Base-by-base conservation (phyloP, 2,888 invertebrate genomes). In the Cremastinae sp. region DNA sequence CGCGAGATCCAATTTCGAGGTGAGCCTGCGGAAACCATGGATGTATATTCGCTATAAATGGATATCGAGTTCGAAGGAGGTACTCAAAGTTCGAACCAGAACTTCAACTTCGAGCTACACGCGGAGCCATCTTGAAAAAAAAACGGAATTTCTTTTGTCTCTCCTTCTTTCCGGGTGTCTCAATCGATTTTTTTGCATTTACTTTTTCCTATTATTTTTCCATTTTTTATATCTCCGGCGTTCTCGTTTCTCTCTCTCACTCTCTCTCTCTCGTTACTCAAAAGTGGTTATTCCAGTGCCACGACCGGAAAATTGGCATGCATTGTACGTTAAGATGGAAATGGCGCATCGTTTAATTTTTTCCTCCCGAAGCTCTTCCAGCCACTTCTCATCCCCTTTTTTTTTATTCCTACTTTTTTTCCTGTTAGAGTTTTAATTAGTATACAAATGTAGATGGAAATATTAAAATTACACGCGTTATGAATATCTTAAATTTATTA, bases 61-160 rank as follows among this genome's bases (percentile, higher is more conserved):
- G 79, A 80, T 80, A 81, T 78, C 78, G 79, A 78, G 80, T 78
- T 78, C 61, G 70, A 80, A 82, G 79, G 81, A 79, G 81, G 65
- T 61, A 75, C 81, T 82, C 72, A 58, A 81, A 83, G 78, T 82
- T 80, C 59, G 74, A 73, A 75, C 54, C 71, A 64, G 64, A 64
- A 61, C 38, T 36, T 9, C 43, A 22, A 59, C 58, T 56, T 34
- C 49, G 20, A 43, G 43, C 36, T 43, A 54, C 54, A 51, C 12
- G 43, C 45, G 28, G n/a, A n/a, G 34, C 20, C 64, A 51, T 45
- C 45, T 53, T 45, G 7, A 34, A 43, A 9, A 43, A 28, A 16
- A 18, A 38, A 49, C 58, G 14, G 18, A 41, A 38, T 22, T n/a
- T 43, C n/a, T 38, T 61, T 12, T 43, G 34, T 22, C 7, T 45